phyloP scores from a whole-genome alignment of 2,113 vertebrate species.

The Perccottus glenii region DNA sequence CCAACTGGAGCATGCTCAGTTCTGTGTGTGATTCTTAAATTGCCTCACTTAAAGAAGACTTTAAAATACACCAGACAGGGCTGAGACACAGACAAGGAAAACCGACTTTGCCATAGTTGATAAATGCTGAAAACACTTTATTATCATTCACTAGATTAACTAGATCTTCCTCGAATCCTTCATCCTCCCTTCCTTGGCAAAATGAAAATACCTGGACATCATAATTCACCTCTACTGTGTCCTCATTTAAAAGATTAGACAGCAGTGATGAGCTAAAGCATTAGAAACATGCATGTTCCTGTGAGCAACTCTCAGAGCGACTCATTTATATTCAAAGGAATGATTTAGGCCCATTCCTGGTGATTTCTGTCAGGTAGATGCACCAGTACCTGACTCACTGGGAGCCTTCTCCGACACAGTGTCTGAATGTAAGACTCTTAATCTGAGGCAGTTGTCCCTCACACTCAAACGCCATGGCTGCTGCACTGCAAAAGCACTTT shows the following conservation, averaged over 20 bases:
- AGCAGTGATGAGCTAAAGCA: constrained; percentile 15
- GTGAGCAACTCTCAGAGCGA: constrained; percentile 15
- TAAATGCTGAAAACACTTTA: too few species aligned
- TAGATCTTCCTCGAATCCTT: too few species aligned
- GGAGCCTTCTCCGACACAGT: constrained; percentile 35
- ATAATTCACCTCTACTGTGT: background rate
- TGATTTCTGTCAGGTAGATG: constrained; percentile 56
- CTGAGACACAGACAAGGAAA: too few species aligned
- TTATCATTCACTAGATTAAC: too few species aligned
- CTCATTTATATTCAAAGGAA: constrained; percentile 46
- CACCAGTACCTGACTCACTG: constrained; percentile 48
- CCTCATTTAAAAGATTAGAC: constrained; percentile 3
- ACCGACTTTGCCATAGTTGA: too few species aligned
- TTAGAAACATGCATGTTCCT: background rate
- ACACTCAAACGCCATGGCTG: background rate
- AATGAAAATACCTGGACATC: background rate
- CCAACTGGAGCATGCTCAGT: too few species aligned
- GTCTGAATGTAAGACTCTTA: constrained; percentile 29
- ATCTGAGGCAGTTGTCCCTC: constrained; percentile 47
- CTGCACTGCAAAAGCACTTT: too few species aligned
- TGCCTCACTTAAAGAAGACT: too few species aligned
- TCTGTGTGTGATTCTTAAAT: too few species aligned
- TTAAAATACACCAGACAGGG: too few species aligned
- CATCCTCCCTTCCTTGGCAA: too few species aligned
- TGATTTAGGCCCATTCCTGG: constrained; percentile 45